Percentiles rank a stretch among this genome's conserved stretches.
Conservation (phyloP, 1,140 invertebrate genomes). For the Drosophila gunungcola region DNA sequence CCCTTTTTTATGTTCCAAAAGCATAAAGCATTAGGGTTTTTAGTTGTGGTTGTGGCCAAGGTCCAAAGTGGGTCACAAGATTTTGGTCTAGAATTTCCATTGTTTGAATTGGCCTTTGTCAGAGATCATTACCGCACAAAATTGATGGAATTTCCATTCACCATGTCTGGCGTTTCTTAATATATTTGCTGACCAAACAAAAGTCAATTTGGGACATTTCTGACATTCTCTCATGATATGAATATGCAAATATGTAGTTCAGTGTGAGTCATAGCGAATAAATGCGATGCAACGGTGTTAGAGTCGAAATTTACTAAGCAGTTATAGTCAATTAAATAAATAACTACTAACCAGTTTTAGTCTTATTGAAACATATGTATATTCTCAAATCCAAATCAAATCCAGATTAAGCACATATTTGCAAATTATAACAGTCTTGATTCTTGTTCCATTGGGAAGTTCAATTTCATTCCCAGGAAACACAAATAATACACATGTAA, state of each 20-base stretch:
- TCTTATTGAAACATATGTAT: neutral
- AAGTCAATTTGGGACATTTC: constrained; percentile 20
- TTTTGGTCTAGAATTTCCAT: constrained; percentile 38
- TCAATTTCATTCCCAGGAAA: constrained; percentile 5
- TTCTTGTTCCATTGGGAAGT: neutral
- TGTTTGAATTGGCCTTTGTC: constrained; percentile 53
- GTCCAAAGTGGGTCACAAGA: constrained; percentile 51
- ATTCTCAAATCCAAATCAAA: neutral
- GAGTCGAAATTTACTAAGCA: too few relatives aligned
- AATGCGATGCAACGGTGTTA: neutral
- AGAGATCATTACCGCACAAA: constrained; percentile 50
- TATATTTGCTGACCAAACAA: constrained; percentile 36
- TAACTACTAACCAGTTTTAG: too few relatives aligned
- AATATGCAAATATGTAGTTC: constrained; percentile 11
- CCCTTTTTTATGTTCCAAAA: constrained; percentile 22
- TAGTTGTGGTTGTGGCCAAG: constrained; percentile 15
- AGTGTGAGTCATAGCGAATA: neutral
- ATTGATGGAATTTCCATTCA: constrained; percentile 52
- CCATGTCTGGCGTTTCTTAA: constrained; percentile 15
- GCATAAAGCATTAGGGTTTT: constrained; percentile 36
- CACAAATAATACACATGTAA: constrained; percentile 20
- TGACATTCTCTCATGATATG: constrained; percentile 6
- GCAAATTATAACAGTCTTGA: neutral
- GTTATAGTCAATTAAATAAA: too few relatives aligned
- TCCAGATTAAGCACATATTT: neutral